Evolutionary conservation across 30 jellyfish, hydroid and myxozoan species (phyloP).

Genomic region (Aurelia coerulea): DNA sequence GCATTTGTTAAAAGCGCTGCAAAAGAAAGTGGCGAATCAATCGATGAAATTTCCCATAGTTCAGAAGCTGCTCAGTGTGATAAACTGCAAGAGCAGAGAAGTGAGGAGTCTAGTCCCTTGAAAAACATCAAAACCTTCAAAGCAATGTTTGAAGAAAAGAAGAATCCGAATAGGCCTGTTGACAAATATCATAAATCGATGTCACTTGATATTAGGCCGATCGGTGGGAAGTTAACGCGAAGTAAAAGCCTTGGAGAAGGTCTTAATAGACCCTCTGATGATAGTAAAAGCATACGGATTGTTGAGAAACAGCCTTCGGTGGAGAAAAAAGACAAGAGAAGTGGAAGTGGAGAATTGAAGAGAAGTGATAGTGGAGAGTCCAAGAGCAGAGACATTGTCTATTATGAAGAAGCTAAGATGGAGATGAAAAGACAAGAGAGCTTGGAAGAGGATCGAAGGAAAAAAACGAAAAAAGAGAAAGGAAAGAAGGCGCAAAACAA

Average conservation of each 20-base stretch:
- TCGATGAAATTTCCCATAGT: too few relatives aligned
- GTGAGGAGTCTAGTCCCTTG: conserved; percentile 23
- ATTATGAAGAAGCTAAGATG: conserved; percentile 50
- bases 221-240: not conserved
- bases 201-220: conserved; percentile 33
- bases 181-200: conserved; percentile 32
- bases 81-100: not conserved
- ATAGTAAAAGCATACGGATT: conserved; percentile 1
- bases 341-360: not conserved
- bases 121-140: conserved; percentile 46
- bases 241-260: conserved; percentile 61
- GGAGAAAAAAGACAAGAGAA: conserved; percentile 9
- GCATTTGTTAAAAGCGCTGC: too few relatives aligned
- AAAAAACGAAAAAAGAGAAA: not conserved
- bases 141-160: conserved; percentile 53
- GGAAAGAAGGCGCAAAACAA: not conserved
- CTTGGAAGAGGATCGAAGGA: not conserved
- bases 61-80: too few relatives aligned
- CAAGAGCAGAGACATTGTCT: conserved; percentile 12
- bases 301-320: conserved; percentile 55
- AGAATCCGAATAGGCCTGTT: conserved; percentile 53
- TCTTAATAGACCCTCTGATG: conserved; percentile 29
- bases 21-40: too few relatives aligned
- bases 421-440: conserved; percentile 3
- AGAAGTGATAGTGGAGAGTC: not conserved